Conservation (phyloP, 2,888 invertebrate species). For the Hemistola chrysoprasaria region DNA sequence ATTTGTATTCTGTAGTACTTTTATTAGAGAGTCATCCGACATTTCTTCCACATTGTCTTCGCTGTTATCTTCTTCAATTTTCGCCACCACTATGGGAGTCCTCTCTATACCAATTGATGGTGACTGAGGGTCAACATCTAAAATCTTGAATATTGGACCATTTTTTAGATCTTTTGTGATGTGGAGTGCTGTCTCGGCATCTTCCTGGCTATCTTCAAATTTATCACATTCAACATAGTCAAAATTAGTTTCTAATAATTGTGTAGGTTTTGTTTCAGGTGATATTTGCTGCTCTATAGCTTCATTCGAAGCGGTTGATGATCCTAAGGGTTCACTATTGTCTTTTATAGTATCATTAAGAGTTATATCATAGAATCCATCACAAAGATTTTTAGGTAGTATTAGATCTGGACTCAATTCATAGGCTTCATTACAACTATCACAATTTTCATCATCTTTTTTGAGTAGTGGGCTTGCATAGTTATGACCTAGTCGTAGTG, state of each 20-base stretch:
- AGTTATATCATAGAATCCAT: conserved; percentile 60
- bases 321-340: conserved; percentile 59
- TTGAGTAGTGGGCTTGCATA: conserved; percentile 52
- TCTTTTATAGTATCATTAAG: conserved; percentile 64
- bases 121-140: conserved; percentile 71
- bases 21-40: conserved; percentile 72
- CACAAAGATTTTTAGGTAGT: conserved; percentile 65
- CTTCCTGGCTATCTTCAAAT: conserved; percentile 42
- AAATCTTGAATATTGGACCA: conserved; percentile 50
- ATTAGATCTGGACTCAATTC: conserved; percentile 52
- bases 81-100: conserved; percentile 71
- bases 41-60: conserved; percentile 70
- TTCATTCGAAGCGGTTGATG: conserved; percentile 68
- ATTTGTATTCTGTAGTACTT: conserved; percentile 67
- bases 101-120: conserved; percentile 73
- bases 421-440: conserved; percentile 47
- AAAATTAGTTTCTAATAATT: conserved; percentile 83
- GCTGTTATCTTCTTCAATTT: conserved; percentile 40
- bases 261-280: conserved; percentile 56
- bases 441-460: conserved; percentile 41
- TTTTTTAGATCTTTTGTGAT: conserved; percentile 25
- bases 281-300: conserved; percentile 60
- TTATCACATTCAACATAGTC: conserved; percentile 73
- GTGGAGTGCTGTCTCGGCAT: conserved; percentile 16
- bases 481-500: conserved; percentile 35